phyloP scores from a whole-genome alignment of 1,140 invertebrate genomes.

The Solenopsis invicta region DNA sequence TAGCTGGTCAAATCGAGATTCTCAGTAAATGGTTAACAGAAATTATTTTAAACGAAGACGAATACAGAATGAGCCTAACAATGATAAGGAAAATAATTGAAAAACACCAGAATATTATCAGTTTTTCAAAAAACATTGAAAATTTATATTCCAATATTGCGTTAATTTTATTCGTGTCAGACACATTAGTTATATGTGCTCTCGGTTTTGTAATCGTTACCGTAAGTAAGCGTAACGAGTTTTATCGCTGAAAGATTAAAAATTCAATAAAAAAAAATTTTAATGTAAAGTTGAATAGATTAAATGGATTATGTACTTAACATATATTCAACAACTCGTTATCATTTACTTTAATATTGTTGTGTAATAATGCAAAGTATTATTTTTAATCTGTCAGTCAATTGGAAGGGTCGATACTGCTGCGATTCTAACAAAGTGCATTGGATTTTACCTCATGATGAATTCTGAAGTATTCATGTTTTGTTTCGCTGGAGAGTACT shows the following conservation, averaged over 20 bases:
- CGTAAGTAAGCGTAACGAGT: slow-evolving; percentile 30
- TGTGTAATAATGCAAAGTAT: not conserved
- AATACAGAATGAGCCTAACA: not conserved
- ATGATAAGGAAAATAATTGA: slow-evolving; percentile 32
- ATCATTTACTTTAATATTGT: not conserved
- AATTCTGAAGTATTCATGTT: slow-evolving; percentile 60
- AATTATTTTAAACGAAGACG: not conserved
- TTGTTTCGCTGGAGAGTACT: slow-evolving; percentile 69
- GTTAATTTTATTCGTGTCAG: slow-evolving; percentile 41
- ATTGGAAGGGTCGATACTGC: not conserved
- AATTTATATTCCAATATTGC: slow-evolving; percentile 45
- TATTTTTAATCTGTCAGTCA: slow-evolving; percentile 36
- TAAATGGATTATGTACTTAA: not conserved
- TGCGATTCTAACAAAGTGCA: slow-evolving; percentile 1
- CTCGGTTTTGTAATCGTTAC: slow-evolving; percentile 47
- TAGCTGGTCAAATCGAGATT: slow-evolving; percentile 54
- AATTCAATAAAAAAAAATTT: not conserved
- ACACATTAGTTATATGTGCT: slow-evolving; percentile 50
- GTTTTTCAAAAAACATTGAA: slow-evolving; percentile 40
- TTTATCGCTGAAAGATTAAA: too few relatives aligned
- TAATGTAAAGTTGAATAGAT: not conserved
- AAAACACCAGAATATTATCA: slow-evolving; percentile 55
- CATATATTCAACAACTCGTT: too few relatives aligned
- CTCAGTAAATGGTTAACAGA: slow-evolving; percentile 21
- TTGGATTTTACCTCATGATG: slow-evolving; percentile 32